A percentile compares a stretch with the other conserved stretches of the same genome.
Evolutionary conservation across 2,888 invertebrate genomes (phyloP).

Genomic region (Phoenoteleia sp.): DNA sequence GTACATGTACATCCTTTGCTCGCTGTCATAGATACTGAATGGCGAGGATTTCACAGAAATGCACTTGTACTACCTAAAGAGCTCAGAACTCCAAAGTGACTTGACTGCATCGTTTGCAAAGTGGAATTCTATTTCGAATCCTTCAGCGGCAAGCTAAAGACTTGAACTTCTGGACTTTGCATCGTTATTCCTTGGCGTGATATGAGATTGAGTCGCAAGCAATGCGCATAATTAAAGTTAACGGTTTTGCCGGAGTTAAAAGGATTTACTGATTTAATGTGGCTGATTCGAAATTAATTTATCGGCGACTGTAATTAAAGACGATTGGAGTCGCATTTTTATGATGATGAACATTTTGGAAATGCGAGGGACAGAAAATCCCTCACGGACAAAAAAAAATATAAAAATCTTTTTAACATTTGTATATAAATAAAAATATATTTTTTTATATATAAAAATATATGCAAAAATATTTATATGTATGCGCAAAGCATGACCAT

Average conservation of each 20-base stretch:
- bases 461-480: too few relatives aligned
- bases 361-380: too few relatives aligned
- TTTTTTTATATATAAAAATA: too few relatives aligned
- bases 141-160: slow-evolving; percentile 64
- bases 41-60: slow-evolving; percentile 61
- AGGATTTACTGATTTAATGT: slow-evolving; percentile 60
- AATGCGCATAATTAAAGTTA: slow-evolving; percentile 63
- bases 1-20: slow-evolving; percentile 50
- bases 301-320: slow-evolving; percentile 48
- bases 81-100: slow-evolving; percentile 70
- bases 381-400: too few relatives aligned
- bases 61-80: slow-evolving; percentile 63
- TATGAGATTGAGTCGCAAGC: slow-evolving; percentile 59
- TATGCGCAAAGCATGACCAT: too few relatives aligned
- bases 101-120: slow-evolving; percentile 69
- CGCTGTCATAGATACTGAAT: slow-evolving; percentile 60
- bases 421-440: too few relatives aligned
- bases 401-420: too few relatives aligned
- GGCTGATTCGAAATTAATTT: slow-evolving; percentile 43
- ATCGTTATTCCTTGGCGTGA: slow-evolving; percentile 61
- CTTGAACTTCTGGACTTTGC: slow-evolving; percentile 69
- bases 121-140: slow-evolving; percentile 70
- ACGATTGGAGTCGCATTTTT: background rate
- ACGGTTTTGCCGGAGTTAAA: slow-evolving; percentile 43
- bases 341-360: too few relatives aligned